Evolutionary conservation across 2,113 vertebrate genomes (phyloP).

Genomic region (Arvicanthis niloticus): DNA sequence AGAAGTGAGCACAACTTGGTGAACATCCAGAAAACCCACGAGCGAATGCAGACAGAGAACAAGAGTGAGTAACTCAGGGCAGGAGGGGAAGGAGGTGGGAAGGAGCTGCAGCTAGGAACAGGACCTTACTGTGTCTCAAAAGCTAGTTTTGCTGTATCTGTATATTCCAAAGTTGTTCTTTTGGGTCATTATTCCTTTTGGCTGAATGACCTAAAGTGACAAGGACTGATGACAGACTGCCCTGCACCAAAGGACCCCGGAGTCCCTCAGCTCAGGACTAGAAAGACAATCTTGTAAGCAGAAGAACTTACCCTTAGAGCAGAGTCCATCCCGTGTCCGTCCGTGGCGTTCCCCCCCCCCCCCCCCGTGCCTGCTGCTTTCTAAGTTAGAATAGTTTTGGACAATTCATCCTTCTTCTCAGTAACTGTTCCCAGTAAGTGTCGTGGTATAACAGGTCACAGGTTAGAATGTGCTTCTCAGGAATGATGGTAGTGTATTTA

Average conservation of each 20-base stretch:
- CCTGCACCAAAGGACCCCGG: neutral
- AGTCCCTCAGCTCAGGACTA: neutral
- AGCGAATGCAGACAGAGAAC: conserved; percentile 97
- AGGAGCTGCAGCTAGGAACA: fast-evolving
- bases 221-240: neutral
- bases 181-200: neutral
- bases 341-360: no score
- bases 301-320: neutral
- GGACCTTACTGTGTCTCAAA: neutral
- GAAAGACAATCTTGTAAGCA: neutral
- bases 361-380: neutral
- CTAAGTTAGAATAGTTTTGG: neutral
- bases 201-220: neutral
- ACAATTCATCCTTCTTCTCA: neutral
- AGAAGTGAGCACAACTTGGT: conserved; percentile 96
- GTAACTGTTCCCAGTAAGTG: no score
- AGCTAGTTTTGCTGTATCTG: neutral
- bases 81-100: neutral
- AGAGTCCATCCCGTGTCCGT: no score
- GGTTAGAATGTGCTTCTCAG: neutral
- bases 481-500: neutral
- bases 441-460: neutral
- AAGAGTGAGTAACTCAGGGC: conserved; percentile 89
- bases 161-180: neutral
- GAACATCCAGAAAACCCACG: conserved; percentile 96